Evolutionary conservation across 2,113 vertebrate species (phyloP), one percentile per base, ranked within the genome.

Genomic region (Balaenoptera acutorostrata): DNA sequence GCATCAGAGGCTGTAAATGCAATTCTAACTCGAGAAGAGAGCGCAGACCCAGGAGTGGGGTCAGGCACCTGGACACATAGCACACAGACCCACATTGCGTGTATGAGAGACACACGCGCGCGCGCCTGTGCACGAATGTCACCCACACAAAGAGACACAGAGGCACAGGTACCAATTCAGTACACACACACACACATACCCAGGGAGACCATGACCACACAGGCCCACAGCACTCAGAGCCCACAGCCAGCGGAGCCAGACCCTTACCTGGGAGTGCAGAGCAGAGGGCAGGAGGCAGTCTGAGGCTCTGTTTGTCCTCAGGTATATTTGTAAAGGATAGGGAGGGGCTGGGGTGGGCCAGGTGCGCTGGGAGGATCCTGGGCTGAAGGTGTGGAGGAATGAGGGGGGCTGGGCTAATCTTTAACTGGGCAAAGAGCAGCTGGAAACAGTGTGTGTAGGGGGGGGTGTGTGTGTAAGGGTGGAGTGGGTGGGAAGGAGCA

Each of bases 281-380:
- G 41, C 57, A 39, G 36, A 1, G 11, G 29, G 17, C 4, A 2
- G 25, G 72, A 29, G 55, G 66, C 68, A 63, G 31, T 9, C 81
- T 61, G 44, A 63, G 44, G 63, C 5, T 36, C 63, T 13, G 23
- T 44, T 49, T 29, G 36, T 29, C 25, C 46, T 82, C 46, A n/a
- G 86, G 55, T 64, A 36, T 96, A 52, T 92, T 95, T 96, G 10
- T 96, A 86, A 11, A 49, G n/a, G 8, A 52, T 13, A 18, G 90
- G 97, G 85, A n/a, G 59, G 66, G 68, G 68, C 66, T 52, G 9
- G 71, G 12, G 8, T 13, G 33, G 39, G 27, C 23, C 61, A 69
- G 33, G 18, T 41, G 15, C 6, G 7, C 75, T 8, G 41, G 81
- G 64, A 88, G 64, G 11, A 39, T 46, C 78, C 6, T 13, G 44